Evolutionary conservation across 2,888 invertebrate species (phyloP).

Genomic region (Schizaphis graminum): DNA sequence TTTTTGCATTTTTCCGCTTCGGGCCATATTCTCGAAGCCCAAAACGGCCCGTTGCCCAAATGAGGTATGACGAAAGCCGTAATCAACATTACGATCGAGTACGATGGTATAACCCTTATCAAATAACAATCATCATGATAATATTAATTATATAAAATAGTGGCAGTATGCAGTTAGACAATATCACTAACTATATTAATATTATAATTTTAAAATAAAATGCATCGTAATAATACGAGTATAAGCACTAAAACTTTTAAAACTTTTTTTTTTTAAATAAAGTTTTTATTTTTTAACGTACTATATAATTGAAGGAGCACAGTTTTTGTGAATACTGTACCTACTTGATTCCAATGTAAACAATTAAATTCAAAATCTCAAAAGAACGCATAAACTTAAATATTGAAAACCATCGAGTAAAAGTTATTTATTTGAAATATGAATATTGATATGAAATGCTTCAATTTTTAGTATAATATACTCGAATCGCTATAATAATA

Average conservation of each 20-base stretch:
- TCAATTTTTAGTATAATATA: background rate
- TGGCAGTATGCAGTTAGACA: background rate
- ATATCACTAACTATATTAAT: background rate
- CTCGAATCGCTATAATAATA: background rate
- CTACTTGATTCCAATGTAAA: background rate
- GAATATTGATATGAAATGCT: background rate
- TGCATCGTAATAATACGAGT: background rate
- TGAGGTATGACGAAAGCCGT: constrained; percentile 55
- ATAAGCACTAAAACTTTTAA: background rate
- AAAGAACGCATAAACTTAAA: background rate
- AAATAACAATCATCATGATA: background rate
- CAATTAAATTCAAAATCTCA: background rate
- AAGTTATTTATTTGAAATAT: background rate
- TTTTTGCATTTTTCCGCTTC: constrained; percentile 49
- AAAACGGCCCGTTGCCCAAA: constrained; percentile 56
- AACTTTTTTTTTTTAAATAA: background rate
- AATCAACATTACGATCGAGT: constrained; percentile 40
- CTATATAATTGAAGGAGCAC: too few relatives aligned
- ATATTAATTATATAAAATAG: background rate
- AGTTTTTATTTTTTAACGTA: background rate
- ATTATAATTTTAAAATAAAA: background rate
- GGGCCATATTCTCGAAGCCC: constrained; percentile 25
- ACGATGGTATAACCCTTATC: constrained; percentile 39
- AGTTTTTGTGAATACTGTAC: background rate
- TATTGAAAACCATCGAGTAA: background rate